A percentile compares a stretch with the other conserved stretches of the same genome.
phyloP scores from a whole-genome alignment of 1,140 invertebrate genomes.

The Psilanteris sp. region DNA sequence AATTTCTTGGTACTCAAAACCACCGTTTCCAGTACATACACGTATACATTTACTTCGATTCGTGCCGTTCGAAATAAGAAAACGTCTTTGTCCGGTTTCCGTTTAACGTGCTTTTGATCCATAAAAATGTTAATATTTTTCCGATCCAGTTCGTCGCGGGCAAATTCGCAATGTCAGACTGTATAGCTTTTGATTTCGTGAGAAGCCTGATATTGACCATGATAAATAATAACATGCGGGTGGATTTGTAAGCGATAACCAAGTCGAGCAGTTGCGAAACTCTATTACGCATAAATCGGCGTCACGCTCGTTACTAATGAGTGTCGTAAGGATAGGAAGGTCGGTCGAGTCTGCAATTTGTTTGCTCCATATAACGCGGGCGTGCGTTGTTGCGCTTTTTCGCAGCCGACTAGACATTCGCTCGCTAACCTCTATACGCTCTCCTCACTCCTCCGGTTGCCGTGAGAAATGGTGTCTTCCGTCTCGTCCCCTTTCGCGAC shows the following conservation, averaged over 20 bases:
- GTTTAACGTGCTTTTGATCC: too few relatives aligned
- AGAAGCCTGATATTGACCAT: slow-evolving; percentile 49
- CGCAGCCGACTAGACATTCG: slow-evolving; percentile 45
- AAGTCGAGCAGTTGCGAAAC: slow-evolving; percentile 23
- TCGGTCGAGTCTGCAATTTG: slow-evolving; percentile 39
- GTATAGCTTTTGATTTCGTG: too few relatives aligned
- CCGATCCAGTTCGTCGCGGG: too few relatives aligned
- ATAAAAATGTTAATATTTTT: too few relatives aligned
- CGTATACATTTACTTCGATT: too few relatives aligned
- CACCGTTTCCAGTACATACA: too few relatives aligned
- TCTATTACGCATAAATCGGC: slow-evolving; percentile 38
- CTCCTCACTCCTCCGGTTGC: slow-evolving; percentile 8
- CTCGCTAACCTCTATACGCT: slow-evolving; percentile 40
- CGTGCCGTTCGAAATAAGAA: too few relatives aligned
- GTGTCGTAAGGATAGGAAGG: slow-evolving; percentile 52
- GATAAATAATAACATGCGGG: slow-evolving; percentile 38
- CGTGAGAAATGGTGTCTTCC: slow-evolving; percentile 40
- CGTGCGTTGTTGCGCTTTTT: slow-evolving; percentile 29
- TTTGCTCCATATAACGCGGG: slow-evolving; percentile 43
- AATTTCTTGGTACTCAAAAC: too few relatives aligned
- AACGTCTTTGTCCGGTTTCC: too few relatives aligned
- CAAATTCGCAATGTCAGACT: too few relatives aligned
- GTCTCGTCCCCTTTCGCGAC: slow-evolving; percentile 11
- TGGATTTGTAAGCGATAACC: slow-evolving; percentile 28
- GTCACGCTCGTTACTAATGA: slow-evolving; percentile 46